Base-by-base conservation (phyloP, 1,140 invertebrate genomes). In the Hyposmocoma kahamanoa region DNA sequence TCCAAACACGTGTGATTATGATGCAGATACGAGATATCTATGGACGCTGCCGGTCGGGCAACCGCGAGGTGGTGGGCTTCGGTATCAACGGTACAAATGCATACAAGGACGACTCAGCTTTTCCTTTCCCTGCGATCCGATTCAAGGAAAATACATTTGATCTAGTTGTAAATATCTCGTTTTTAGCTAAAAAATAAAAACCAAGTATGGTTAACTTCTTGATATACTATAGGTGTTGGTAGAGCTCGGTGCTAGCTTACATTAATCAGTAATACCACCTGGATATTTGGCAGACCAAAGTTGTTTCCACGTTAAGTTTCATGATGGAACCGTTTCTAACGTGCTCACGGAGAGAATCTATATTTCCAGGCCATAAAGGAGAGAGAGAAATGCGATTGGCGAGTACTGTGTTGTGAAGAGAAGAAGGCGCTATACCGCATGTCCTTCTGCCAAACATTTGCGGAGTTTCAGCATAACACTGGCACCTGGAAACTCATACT, bases 351-450 rank as follows among this genome's bases (percentile, higher is more conserved):
- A n/a, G n/a, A n/a, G n/a, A 28, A n/a, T n/a, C n/a, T n/a, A n/a
- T n/a, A n/a, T n/a, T n/a, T 36, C 1, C 56, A 94, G 90, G 91
- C 90, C 20, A 86, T 99, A 13, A 89, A 91, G 43, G 91, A 96
- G 67, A 98, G 98, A 78, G 97, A 99, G 80, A 95, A 96, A 78
- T 95, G 95, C 18, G 97, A 98, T 73, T 99, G 98, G 98, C 94
- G 92, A 45, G 92, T 94, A 58, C 77, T 99, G 0, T 91, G 92
- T 11, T 76, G 94, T 1, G 94, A 97, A 62, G 97, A 99, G 62
- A 98, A 98, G 80, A 98, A 98, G 88, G 88, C 90, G 1, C 82
- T 99, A 20, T 98, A 99, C 84, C 90, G 97, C 65, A 91, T 93
- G 2, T 96, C 94, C 54, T 99, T 97, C 85, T 93, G 97, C 71